These are phyloP conservation scores for Pterostichus madidus DNA, from an alignment of 2,888 invertebrate genomes.

Conservation along the genomic window DNA sequence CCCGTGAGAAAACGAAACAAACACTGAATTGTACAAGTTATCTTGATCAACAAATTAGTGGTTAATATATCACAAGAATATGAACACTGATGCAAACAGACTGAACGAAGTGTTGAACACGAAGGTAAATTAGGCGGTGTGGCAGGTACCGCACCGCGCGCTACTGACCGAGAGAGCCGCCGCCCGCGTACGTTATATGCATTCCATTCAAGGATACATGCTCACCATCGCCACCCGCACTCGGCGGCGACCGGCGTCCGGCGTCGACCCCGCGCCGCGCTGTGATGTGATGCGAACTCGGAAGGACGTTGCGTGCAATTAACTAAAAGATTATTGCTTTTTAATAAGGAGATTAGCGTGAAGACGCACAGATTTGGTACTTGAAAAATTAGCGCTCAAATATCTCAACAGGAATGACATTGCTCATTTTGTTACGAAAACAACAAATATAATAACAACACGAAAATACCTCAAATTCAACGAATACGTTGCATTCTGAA, in stretches of 20 bases:
- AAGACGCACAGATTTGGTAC: slow-evolving; percentile 44
- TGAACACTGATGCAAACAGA: slow-evolving; percentile 11
- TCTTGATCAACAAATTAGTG: background rate
- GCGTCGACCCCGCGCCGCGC: background rate
- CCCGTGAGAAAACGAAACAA: slow-evolving; percentile 24
- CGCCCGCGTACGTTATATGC: slow-evolving; percentile 45
- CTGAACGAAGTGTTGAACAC: background rate
- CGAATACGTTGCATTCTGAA: no score
- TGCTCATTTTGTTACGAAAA: background rate
- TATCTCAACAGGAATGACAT: background rate
- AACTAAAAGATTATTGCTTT: slow-evolving; percentile 61
- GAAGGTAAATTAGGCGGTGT: background rate
- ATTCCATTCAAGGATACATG: slow-evolving; percentile 63
- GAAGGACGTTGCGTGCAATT: slow-evolving; percentile 63
- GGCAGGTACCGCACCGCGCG: slow-evolving; percentile 18
- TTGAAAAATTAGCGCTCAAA: slow-evolving; percentile 48
- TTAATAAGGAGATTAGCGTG: slow-evolving; percentile 51
- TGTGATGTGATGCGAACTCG: background rate
- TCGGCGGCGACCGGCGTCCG: background rate
- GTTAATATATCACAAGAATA: slow-evolving; percentile 27
- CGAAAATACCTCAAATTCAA: no score
- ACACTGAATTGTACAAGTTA: slow-evolving; percentile 42
- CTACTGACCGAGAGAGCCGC: slow-evolving; percentile 61
- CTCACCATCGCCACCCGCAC: no score
- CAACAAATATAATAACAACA: no score